Evolutionary conservation across 2,888 invertebrate species (phyloP).

Genomic region (Deilephila elpenor): DNA sequence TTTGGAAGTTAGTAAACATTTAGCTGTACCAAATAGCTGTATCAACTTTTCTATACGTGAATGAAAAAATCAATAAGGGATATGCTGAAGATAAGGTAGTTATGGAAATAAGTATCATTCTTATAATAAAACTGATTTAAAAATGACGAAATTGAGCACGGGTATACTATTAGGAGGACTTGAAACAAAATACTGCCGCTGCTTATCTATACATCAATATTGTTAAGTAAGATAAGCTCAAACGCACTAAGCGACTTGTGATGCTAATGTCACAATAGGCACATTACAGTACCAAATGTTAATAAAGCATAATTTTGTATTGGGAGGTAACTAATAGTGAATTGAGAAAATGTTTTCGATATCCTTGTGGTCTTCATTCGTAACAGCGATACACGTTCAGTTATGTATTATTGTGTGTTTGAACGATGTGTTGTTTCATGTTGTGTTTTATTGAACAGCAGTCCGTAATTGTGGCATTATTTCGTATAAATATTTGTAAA

Average conservation of each 20-base stretch:
- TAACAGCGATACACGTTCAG: conserved; percentile 80
- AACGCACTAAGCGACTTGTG: conserved; percentile 50
- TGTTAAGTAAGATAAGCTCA: conserved; percentile 67
- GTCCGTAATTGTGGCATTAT: conserved; percentile 66
- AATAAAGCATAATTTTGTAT: conserved; percentile 68
- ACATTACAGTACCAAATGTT: conserved; percentile 38
- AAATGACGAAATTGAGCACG: conserved; percentile 78
- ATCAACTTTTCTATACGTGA: conserved; percentile 83
- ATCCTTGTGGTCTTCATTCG: conserved; percentile 84
- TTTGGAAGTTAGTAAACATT: conserved; percentile 79
- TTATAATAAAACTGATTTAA: conserved; percentile 43
- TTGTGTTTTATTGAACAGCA: conserved; percentile 69
- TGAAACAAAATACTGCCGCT: conserved; percentile 79
- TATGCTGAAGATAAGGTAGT: conserved; percentile 80
- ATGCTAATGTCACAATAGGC: conserved; percentile 19
- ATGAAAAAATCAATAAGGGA: conserved; percentile 74
- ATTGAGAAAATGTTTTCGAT: conserved; percentile 71
- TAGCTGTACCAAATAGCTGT: conserved; percentile 84
- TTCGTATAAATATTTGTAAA: conserved; percentile 81
- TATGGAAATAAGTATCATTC: conserved; percentile 76
- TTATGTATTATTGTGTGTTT: conserved; percentile 66
- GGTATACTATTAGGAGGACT: conserved; percentile 80
- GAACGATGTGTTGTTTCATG: conserved; percentile 60
- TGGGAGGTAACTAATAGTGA: conserved; percentile 57
- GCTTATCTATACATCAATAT: conserved; percentile 60